Percentiles rank a stretch among this genome's conserved stretches.
phyloP scores from a whole-genome alignment of 1,140 invertebrate genomes.

The Reticulitermes speratus region DNA sequence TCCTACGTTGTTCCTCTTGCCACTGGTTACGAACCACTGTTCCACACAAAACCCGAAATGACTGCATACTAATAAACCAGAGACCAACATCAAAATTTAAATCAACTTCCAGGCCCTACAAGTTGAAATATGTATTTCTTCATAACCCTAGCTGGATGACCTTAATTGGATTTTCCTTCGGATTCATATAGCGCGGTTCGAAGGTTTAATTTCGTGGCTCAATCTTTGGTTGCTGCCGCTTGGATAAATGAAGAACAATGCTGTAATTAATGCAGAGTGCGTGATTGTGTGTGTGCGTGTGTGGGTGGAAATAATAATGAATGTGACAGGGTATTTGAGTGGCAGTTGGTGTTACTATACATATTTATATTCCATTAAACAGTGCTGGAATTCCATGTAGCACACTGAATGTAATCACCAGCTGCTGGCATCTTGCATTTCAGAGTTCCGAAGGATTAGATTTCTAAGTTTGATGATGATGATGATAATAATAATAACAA shows the following conservation, averaged over 20 bases:
- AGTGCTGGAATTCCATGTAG: background rate
- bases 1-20: no score
- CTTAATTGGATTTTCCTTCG: slow-evolving; percentile 2
- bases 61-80: background rate
- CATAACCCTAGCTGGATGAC: background rate
- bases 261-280: background rate
- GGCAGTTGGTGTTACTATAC: background rate
- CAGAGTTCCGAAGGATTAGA: no score
- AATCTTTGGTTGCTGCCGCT: background rate
- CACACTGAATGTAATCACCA: no score
- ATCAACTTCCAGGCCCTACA: background rate
- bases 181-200: background rate
- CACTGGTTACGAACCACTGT: no score
- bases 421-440: no score
- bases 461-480: no score
- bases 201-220: background rate
- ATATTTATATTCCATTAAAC: background rate
- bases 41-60: background rate
- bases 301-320: background rate
- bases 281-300: background rate
- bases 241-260: background rate
- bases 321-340: background rate
- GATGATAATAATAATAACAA: no score
- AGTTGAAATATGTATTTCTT: slow-evolving; percentile 10
- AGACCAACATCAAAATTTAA: slow-evolving; percentile 17